Percentiles rank a stretch among this genome's conserved stretches.
Evolutionary conservation across 2,888 invertebrate species (phyloP).

Genomic region (Agrochola lychnidis): DNA sequence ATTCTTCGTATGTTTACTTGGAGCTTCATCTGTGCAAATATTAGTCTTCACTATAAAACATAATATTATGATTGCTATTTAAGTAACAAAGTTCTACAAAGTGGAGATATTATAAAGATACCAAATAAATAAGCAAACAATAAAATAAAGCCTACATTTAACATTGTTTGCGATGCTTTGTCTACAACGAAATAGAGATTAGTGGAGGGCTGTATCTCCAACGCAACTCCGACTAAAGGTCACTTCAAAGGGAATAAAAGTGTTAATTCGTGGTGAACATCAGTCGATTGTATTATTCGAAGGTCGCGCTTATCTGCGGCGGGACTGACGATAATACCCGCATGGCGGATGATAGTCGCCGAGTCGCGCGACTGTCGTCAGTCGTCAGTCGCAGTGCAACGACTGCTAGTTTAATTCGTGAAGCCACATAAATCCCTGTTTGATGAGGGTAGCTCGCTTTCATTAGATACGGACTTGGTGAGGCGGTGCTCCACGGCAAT

Average conservation of each 20-base stretch:
- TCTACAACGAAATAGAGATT: conserved; percentile 15
- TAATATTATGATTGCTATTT: conserved; percentile 28
- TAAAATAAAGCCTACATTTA: conserved; percentile 6
- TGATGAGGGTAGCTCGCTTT: conserved; percentile 78
- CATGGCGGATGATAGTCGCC: conserved; percentile 67
- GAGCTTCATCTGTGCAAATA: conserved; percentile 54
- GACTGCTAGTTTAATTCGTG: conserved; percentile 77
- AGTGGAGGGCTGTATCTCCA: conserved; percentile 24
- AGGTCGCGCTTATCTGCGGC: conserved; percentile 75
- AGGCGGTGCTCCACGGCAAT: conserved; percentile 65
- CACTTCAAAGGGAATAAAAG: conserved; percentile 53
- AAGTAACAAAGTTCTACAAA: conserved; percentile 22
- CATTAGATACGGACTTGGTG: conserved; percentile 75
- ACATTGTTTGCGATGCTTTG: conserved; percentile 6
- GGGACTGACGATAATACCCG: conserved; percentile 76
- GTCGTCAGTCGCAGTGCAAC: conserved; percentile 64
- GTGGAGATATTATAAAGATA: neutral
- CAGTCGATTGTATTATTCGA: conserved; percentile 59
- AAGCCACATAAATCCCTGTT: conserved; percentile 78
- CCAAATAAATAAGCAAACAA: conserved; percentile 10
- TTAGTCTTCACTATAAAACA: conserved; percentile 49
- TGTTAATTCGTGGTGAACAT: conserved; percentile 57
- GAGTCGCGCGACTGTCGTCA: conserved; percentile 47
- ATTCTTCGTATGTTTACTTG: conserved; percentile 64
- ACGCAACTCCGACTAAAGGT: conserved; percentile 30